A percentile compares a stretch with the other conserved stretches of the same genome.
phyloP scores from a whole-genome alignment of 2,888 invertebrate species.

The Cerastis leucographa region DNA sequence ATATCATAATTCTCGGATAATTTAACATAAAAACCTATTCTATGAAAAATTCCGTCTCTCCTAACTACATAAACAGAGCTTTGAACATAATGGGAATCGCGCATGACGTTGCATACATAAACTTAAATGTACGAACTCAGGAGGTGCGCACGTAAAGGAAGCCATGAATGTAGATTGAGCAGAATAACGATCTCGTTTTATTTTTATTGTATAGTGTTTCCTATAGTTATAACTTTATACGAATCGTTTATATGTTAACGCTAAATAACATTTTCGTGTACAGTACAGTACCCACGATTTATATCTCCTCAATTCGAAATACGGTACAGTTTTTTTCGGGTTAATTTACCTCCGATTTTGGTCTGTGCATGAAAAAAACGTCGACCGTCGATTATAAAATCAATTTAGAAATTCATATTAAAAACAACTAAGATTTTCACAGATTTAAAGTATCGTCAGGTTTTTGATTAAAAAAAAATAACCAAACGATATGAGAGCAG shows the following conservation, averaged over 20 bases:
- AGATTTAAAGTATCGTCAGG: background rate
- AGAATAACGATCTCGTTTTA: constrained; percentile 18
- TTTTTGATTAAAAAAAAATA: background rate
- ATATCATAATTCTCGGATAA: no score
- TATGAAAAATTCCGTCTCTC: background rate
- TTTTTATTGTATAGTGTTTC: constrained; percentile 20
- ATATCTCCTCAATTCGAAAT: background rate
- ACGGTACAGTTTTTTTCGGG: background rate
- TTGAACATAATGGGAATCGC: background rate
- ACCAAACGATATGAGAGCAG: no score
- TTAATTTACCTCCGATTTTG: background rate
- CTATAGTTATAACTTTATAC: constrained; percentile 5
- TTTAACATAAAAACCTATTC: no score
- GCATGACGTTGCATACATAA: constrained; percentile 20
- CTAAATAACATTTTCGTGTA: background rate
- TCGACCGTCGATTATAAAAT: background rate
- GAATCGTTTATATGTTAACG: background rate
- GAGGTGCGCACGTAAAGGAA: constrained; percentile 14
- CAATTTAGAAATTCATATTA: background rate
- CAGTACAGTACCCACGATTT: background rate
- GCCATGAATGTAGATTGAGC: constrained; percentile 39
- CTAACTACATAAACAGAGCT: background rate
- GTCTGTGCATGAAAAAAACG: background rate
- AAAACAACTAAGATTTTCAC: background rate
- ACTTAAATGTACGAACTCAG: background rate